These are phyloP conservation scores for Vicugna pacos DNA, from an alignment of 2,113 vertebrate genomes.

Conservation along the genomic window DNA sequence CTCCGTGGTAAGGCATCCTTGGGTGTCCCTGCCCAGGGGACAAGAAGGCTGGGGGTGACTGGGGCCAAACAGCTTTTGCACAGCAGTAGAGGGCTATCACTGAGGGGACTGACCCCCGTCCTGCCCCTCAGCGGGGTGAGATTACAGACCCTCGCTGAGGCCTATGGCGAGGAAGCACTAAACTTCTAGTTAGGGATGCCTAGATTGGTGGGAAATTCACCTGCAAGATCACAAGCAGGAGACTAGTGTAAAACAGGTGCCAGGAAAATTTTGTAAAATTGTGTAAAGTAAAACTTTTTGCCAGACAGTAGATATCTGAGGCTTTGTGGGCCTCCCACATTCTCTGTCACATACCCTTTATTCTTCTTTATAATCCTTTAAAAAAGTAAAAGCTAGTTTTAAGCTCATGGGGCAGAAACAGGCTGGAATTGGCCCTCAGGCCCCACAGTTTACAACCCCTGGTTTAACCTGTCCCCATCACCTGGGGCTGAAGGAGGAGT, in stretches of 20 bases:
- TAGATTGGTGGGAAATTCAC: neutral
- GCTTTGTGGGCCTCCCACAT: rapidly evolving
- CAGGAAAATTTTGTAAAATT: neutral
- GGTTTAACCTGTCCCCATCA: neutral
- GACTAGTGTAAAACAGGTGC: neutral
- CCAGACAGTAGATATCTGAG: neutral
- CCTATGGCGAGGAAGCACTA: rapidly evolving
- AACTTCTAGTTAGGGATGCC: neutral
- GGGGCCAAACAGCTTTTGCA: neutral
- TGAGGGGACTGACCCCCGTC: neutral
- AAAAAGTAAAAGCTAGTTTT: neutral
- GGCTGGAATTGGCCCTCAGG: neutral
- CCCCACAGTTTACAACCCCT: neutral
- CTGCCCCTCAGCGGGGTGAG: neutral
- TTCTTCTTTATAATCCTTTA: neutral
- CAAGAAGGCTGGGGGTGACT: neutral
- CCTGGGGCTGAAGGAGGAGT: neutral
- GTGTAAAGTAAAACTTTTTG: neutral
- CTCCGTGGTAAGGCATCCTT: neutral
- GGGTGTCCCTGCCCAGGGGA: neutral
- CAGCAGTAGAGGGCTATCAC: neutral
- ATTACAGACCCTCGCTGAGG: neutral
- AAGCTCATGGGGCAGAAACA: neutral
- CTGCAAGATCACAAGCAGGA: neutral
- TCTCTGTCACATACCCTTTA: neutral